Conservation (phyloP, 2,113 vertebrate genomes). For the Lanius ludovicianus region DNA sequence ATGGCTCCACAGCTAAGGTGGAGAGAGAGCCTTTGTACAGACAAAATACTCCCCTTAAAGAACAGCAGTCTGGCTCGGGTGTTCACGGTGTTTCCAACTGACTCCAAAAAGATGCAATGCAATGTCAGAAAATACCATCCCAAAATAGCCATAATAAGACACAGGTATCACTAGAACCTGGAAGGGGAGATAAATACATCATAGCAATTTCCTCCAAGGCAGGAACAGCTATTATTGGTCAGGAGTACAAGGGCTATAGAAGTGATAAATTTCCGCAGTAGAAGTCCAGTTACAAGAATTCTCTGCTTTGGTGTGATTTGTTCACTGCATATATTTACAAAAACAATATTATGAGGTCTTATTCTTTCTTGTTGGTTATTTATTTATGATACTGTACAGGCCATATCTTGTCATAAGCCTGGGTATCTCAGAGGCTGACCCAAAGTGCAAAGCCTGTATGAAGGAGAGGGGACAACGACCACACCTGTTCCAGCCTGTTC, state of each 20-base stretch:
- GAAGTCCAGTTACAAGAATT: not conserved
- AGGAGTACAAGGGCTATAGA: not conserved
- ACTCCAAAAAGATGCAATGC: not conserved
- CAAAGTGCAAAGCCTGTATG: not conserved
- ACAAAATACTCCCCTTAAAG: not conserved
- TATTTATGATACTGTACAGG: not conserved
- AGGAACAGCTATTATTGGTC: not conserved
- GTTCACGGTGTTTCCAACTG: not conserved
- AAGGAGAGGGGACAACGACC: not conserved
- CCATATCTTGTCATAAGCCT: not conserved
- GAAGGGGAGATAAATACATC: not conserved
- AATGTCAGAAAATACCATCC: not conserved
- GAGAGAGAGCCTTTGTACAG: not conserved
- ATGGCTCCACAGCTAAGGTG: not conserved
- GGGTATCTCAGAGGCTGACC: not conserved
- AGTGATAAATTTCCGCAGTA: not conserved
- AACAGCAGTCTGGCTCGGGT: not conserved
- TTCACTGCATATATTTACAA: not conserved
- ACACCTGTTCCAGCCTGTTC: not conserved
- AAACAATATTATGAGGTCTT: not conserved
- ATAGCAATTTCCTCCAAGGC: not conserved
- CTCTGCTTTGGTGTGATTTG: not conserved
- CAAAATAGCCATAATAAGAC: not conserved
- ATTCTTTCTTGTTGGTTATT: not conserved
- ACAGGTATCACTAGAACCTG: not conserved